Percentiles rank a stretch among this genome's conserved stretches.
Conservation (phyloP, 2,888 invertebrate species). For the Antheraea yamamai region DNA sequence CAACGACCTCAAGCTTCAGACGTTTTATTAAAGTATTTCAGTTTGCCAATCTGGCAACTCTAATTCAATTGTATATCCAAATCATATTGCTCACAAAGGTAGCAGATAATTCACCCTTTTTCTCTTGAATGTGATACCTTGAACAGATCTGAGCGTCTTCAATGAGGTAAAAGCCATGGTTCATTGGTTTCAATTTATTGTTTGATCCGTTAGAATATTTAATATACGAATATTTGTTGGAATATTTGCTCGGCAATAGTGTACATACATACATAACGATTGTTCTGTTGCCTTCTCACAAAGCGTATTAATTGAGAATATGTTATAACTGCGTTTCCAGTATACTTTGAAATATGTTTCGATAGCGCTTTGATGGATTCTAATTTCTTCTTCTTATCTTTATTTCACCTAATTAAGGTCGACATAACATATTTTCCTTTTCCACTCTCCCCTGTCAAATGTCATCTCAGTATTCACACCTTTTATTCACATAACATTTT, state of each 20-base stretch:
- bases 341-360: too few species aligned
- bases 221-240: neutral
- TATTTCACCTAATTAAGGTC: too few species aligned
- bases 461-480: too few species aligned
- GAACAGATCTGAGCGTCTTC: conserved; percentile 5
- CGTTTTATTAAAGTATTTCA: neutral
- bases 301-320: too few species aligned
- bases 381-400: too few species aligned
- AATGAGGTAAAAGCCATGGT: neutral
- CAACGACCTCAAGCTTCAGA: neutral
- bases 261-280: neutral
- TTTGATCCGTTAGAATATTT: conserved; percentile 4
- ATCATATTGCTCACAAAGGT: neutral
- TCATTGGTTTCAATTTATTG: conserved; percentile 3
- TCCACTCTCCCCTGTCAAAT: too few species aligned
- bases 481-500: too few species aligned
- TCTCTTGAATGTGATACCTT: neutral
- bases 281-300: neutral
- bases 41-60: conserved; percentile 10
- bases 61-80: conserved; percentile 6
- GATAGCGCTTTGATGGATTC: too few species aligned
- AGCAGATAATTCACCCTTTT: conserved; percentile 4
- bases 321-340: too few species aligned
- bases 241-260: neutral
- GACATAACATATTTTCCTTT: too few species aligned